Conservation (phyloP, 2,797 vertebrate genomes). For the Clarias laeviceps region DNA sequence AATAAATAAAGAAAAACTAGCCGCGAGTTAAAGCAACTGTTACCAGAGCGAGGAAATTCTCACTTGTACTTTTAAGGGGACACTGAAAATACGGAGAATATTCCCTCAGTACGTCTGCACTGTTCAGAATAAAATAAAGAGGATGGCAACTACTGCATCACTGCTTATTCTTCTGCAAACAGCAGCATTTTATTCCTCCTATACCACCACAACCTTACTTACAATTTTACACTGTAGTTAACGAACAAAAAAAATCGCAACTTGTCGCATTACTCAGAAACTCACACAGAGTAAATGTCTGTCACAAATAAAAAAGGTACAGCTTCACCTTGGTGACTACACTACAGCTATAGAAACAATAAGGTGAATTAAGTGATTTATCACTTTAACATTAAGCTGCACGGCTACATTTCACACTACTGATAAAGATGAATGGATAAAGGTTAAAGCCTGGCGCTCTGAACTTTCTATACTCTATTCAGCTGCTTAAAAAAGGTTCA, state of each 20-base stretch:
- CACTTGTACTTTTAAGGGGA: too few species aligned
- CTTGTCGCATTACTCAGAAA: too few species aligned
- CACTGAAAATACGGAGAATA: neutral
- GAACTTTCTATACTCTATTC: neutral
- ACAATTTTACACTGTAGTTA: neutral
- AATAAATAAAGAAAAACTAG: neutral
- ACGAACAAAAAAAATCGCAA: too few species aligned
- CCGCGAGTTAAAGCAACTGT: neutral
- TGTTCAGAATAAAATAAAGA: neutral
- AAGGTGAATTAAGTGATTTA: neutral
- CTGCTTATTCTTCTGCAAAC: neutral
- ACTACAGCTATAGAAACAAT: neutral
- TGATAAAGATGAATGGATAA: neutral
- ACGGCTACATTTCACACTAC: neutral
- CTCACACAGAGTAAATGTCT: neutral
- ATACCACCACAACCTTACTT: neutral
- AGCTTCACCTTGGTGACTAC: neutral
- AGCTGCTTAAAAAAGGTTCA: neutral
- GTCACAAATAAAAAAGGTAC: neutral
- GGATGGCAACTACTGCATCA: neutral
- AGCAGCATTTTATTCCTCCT: neutral
- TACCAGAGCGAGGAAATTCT: neutral
- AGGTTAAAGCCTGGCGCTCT: neutral
- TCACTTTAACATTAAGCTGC: too few species aligned
- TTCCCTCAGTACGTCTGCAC: neutral